Evolutionary conservation across 2,888 invertebrate species (phyloP).

Genomic region (Caradrina clavipalpis): DNA sequence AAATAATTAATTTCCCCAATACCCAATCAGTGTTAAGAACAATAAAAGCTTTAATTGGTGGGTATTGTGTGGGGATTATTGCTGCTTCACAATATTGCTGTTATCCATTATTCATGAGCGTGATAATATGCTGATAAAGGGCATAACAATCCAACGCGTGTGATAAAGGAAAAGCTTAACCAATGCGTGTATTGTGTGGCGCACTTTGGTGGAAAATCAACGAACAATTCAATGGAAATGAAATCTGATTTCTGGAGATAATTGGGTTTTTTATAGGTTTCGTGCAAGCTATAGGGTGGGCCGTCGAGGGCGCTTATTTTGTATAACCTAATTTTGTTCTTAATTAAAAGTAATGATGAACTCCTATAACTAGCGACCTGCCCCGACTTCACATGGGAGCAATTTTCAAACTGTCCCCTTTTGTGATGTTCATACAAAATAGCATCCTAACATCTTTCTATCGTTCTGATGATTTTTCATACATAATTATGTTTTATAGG

Average conservation of each 20-base stretch:
- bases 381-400: too few relatives aligned
- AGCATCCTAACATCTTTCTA: too few relatives aligned
- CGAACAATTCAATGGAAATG: slow-evolving; percentile 24
- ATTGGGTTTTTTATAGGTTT: slow-evolving; percentile 10
- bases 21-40: slow-evolving; percentile 37
- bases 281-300: not conserved
- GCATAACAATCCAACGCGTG: slow-evolving; percentile 7
- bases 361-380: too few relatives aligned
- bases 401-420: too few relatives aligned
- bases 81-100: slow-evolving; percentile 23
- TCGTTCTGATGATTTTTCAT: too few relatives aligned
- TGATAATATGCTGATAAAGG: slow-evolving; percentile 38
- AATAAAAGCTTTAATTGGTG: slow-evolving; percentile 45
- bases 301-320: not conserved
- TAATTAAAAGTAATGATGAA: not conserved
- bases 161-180: slow-evolving; percentile 23
- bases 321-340: not conserved
- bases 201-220: slow-evolving; percentile 8
- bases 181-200: slow-evolving; percentile 12
- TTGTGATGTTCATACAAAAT: too few relatives aligned
- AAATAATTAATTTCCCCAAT: slow-evolving; percentile 36
- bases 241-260: slow-evolving; percentile 3
- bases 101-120: slow-evolving; percentile 54
- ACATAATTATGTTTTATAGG: too few relatives aligned
- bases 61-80: slow-evolving; percentile 34